Conservation (phyloP, 2,113 vertebrate species). For the Rutilus rutilus region DNA sequence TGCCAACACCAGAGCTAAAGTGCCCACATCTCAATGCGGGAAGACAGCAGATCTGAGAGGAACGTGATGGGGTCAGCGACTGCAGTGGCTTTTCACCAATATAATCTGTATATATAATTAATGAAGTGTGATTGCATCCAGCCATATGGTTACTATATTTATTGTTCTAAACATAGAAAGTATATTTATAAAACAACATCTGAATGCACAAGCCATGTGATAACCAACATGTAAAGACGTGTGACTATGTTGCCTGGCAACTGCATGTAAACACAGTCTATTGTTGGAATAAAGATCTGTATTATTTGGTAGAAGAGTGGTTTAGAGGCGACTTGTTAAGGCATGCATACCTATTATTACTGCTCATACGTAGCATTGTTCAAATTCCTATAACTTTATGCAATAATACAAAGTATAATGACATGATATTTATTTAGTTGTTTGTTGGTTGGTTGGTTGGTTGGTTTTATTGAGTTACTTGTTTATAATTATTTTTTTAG, state of each 20-base stretch:
- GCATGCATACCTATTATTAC: no score
- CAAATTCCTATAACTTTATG: no score
- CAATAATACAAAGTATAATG: no score
- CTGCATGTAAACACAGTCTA: neutral
- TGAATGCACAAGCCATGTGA: neutral
- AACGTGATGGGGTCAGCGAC: neutral
- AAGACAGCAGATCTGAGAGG: slow-evolving; percentile 15
- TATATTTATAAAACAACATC: no score
- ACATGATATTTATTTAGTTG: no score
- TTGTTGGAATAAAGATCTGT: neutral
- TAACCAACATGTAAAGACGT: neutral
- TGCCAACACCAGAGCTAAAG: slow-evolving; percentile 38
- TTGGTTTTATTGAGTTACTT: no score
- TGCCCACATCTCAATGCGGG: neutral
- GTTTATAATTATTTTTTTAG: no score
- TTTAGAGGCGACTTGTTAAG: neutral
- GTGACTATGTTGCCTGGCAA: neutral
- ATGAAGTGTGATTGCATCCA: neutral
- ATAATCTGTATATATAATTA: neutral
- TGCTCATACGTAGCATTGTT: no score
- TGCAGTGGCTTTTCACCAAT: neutral
- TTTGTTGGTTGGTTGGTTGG: no score
- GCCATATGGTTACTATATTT: neutral
- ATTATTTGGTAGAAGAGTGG: neutral
- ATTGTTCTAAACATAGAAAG: neutral